Evolutionary conservation across 2,797 vertebrate species (phyloP).

Genomic region (Ctenopoma kingsleyae): DNA sequence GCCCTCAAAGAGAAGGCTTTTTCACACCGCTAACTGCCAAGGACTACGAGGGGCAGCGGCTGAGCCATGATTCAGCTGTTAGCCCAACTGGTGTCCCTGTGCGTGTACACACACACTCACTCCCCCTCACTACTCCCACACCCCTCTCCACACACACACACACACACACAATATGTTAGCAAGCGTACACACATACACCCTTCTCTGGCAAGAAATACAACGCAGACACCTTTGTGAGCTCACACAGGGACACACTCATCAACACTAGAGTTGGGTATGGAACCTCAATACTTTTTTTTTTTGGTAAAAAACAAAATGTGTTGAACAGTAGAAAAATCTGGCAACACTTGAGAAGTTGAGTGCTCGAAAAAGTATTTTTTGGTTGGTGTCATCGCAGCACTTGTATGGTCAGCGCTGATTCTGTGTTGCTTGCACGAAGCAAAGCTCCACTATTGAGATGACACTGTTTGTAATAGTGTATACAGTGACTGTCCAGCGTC

Average conservation of each 20-base stretch:
- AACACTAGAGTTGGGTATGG: background rate
- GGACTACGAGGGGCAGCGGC: constrained; percentile 83
- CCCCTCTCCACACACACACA: constrained; percentile 42
- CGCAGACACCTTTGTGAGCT: constrained; percentile 50
- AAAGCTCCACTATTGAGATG: background rate
- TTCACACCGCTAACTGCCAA: constrained; percentile 87
- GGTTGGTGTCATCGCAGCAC: no score
- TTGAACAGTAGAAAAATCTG: constrained; percentile 9
- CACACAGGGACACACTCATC: constrained; percentile 38
- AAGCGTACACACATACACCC: constrained; percentile 48
- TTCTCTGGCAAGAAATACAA: constrained; percentile 41
- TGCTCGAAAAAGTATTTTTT: no score
- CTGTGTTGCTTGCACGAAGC: background rate
- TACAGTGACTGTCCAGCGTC: background rate
- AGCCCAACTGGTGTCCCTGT: constrained; percentile 80
- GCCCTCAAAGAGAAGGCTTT: constrained; percentile 87
- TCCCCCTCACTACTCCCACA: constrained; percentile 17
- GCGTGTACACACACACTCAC: constrained; percentile 46
- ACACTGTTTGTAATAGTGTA: background rate
- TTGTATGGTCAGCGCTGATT: background rate
- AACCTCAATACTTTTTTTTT: background rate
- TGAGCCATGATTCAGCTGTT: constrained; percentile 86
- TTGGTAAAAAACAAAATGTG: constrained; percentile 3
- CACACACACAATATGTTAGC: constrained; percentile 62
- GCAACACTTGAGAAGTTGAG: background rate